These are phyloP conservation scores for Junonia oenone DNA, from an alignment of 2,888 invertebrate genomes.

Conservation along the genomic window DNA sequence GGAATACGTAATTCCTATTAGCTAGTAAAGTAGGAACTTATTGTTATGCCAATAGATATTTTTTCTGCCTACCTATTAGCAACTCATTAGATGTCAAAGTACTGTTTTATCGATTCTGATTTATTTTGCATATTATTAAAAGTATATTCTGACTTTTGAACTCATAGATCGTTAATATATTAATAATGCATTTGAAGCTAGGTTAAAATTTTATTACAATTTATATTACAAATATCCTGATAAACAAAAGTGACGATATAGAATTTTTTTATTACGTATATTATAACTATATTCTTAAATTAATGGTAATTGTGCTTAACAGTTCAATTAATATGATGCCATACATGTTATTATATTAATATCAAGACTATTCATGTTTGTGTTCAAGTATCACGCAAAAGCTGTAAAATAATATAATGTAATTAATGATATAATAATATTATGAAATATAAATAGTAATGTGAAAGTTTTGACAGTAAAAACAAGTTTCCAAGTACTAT, in stretches of 20 bases:
- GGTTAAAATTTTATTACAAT: not conserved
- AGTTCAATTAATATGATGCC: not conserved
- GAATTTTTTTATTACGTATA: not conserved
- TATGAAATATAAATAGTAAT: not conserved
- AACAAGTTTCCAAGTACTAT: not conserved
- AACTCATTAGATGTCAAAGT: constrained; percentile 2
- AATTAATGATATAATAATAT: not conserved
- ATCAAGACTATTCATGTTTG: not conserved
- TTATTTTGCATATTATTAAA: not conserved
- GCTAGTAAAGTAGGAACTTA: constrained; percentile 22
- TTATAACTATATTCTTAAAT: not conserved
- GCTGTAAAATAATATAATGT: not conserved
- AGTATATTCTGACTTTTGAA: not conserved
- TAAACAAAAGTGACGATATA: not conserved
- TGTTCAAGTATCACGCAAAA: not conserved
- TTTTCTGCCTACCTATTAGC: constrained; percentile 17
- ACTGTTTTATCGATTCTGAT: not conserved
- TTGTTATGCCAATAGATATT: constrained; percentile 22
- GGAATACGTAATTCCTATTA: constrained; percentile 25
- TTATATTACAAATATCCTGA: not conserved
- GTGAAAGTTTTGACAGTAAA: not conserved
- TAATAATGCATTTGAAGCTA: not conserved
- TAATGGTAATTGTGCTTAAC: not conserved
- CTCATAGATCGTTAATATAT: not conserved
- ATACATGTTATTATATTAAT: not conserved